Evolutionary conservation across 1,140 invertebrate species (phyloP), one percentile per base, ranked within the genome.

Genomic region (Drosophila eugracilis): DNA sequence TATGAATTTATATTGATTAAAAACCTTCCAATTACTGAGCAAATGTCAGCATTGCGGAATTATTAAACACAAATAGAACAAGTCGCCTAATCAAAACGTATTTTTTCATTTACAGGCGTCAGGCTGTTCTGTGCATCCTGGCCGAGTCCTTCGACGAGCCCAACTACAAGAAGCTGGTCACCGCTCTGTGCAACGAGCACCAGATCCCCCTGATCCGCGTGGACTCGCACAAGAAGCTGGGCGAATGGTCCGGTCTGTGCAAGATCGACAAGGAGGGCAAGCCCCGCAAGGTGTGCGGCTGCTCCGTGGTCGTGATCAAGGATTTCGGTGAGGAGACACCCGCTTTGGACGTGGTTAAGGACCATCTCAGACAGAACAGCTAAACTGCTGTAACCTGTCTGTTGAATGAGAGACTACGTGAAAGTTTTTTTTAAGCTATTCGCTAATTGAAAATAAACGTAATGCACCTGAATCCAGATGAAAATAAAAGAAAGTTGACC

Each of bases 231-330:
- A 99, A 99, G 92, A 99, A 99, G 91, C 94, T 99, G 17, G 99
- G 99, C 26, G 99, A 99, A 94, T 99, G 98, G 98, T 96, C 98
- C 67, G 99, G 99, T 73, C 94, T 99, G 30, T 99, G 99, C 93
- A 99, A 99, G 94, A 98, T 99, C 90, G 99, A 99, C 93, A 99
- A 97, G 89, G 97, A 99, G 78, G 99, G 99, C 69, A 99, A 99
- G 92, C 97, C 99, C 39, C 95, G 99, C 67, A 99, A 99, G 94
- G 97, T 99, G 75, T 98, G 99, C 84, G 97, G 98, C 36, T 99
- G 99, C 93, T 99, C 98, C 1, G 99, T 98, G 92, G 98, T 99
- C 54, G 98, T 99, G 39, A 97, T 99, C 91, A 98, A 96, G 96
- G 97, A 99, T 93, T 99, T 96, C 92, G 98, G 98, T 81, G 97